These are phyloP conservation scores for Hypocryptadius cinnamomeus DNA, from an alignment of 2,113 vertebrate species.

Conservation along the genomic window DNA sequence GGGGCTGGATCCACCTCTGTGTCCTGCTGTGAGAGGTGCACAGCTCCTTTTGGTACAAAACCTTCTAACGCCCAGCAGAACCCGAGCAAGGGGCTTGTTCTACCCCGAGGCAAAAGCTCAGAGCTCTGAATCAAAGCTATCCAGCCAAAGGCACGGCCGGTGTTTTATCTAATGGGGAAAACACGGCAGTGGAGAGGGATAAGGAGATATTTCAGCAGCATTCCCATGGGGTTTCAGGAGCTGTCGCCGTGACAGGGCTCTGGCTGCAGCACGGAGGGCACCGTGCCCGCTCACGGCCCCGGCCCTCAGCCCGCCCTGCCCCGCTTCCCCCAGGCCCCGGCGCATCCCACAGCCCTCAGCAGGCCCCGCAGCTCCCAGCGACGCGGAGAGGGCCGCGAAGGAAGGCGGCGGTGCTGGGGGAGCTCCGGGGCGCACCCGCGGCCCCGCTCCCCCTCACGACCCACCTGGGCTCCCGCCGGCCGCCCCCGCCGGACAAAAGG, in stretches of 20 bases:
- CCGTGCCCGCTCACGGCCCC: not conserved
- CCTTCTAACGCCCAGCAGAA: rapidly evolving
- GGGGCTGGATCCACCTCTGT: not conserved
- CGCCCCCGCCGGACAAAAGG: not conserved
- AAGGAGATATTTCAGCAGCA: no score
- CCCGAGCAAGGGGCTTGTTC: rapidly evolving
- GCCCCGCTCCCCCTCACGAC: not conserved
- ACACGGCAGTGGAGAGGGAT: rapidly evolving
- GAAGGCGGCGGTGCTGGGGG: rapidly evolving
- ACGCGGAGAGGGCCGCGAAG: rapidly evolving
- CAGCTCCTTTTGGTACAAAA: no score
- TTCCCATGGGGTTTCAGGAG: rapidly evolving
- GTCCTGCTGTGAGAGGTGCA: not conserved
- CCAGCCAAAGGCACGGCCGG: rapidly evolving
- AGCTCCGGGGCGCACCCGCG: not conserved
- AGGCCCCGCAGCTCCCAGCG: not conserved
- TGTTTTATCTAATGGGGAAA: rapidly evolving
- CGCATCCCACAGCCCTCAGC: not conserved
- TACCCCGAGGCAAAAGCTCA: not conserved
- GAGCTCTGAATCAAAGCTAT: rapidly evolving
- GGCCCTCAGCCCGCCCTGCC: not conserved
- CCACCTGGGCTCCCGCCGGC: not conserved
- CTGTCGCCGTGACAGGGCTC: not conserved
- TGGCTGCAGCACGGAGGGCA: not conserved
- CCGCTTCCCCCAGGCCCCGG: not conserved